A percentile compares a stretch with the other conserved stretches of the same genome.
Conservation (phyloP, 1,140 invertebrate species). For the Nephotettix cincticeps region DNA sequence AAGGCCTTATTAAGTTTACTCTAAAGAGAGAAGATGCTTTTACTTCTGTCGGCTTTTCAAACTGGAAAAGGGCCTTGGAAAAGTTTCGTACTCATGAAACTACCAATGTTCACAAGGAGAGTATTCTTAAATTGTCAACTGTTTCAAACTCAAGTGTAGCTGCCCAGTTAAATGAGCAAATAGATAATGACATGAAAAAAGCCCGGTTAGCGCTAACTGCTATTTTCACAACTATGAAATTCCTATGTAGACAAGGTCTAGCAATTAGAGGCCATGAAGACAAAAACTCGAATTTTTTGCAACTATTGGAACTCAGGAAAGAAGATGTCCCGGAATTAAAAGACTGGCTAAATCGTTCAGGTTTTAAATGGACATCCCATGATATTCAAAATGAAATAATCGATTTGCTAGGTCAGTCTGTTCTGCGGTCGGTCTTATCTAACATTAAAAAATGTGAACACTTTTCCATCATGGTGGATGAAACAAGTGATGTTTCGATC, state of each 20-base stretch:
- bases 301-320: not conserved
- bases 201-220: not conserved
- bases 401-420: not conserved
- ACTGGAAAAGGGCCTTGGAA: not conserved
- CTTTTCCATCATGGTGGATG: constrained; percentile 15
- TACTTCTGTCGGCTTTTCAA: not conserved
- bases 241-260: not conserved
- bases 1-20: not conserved
- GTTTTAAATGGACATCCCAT: constrained; percentile 18
- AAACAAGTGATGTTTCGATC: constrained; percentile 9
- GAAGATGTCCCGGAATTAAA: constrained; percentile 12
- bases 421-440: not conserved
- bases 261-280: not conserved
- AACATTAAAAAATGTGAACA: constrained; percentile 1
- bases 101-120: not conserved
- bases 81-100: not conserved
- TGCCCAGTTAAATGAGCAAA: not conserved
- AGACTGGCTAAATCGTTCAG: constrained; percentile 1
- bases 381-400: constrained; percentile 22
- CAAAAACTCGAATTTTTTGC: constrained; percentile 9
- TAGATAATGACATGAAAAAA: not conserved
- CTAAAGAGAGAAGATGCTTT: constrained; percentile 1
- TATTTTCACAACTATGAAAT: constrained; percentile 7
- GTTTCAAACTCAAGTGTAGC: constrained; percentile 3
- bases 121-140: not conserved